Conservation (phyloP, 1,140 invertebrate genomes). For the Cydia splendana region DNA sequence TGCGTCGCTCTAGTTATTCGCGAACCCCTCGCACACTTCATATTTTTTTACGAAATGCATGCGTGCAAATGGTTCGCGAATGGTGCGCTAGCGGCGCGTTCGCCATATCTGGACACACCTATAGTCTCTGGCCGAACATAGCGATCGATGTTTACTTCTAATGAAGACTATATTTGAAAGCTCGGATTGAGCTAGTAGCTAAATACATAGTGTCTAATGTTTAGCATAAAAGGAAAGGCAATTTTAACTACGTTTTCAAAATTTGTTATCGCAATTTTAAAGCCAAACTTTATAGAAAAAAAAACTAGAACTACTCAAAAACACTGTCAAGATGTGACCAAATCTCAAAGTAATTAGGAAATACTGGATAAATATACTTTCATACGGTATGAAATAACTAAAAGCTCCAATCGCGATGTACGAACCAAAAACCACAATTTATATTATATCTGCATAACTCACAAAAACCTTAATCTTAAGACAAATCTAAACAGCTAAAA, state of each 20-base stretch:
- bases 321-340: neutral
- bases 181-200: neutral
- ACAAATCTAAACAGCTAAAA: neutral
- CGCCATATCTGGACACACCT: neutral
- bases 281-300: neutral
- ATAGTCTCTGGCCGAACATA: conserved; percentile 11
- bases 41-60: too few relatives aligned
- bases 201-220: neutral
- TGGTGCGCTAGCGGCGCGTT: neutral
- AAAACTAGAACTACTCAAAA: conserved; percentile 7
- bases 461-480: neutral
- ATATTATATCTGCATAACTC: neutral
- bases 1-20: too few relatives aligned
- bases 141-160: conserved; percentile 9
- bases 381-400: neutral
- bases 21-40: too few relatives aligned
- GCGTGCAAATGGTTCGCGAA: too few relatives aligned
- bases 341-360: neutral
- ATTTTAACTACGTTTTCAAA: neutral
- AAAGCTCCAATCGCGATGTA: neutral
- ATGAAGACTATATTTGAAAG: neutral
- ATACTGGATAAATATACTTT: neutral
- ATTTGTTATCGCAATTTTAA: neutral
- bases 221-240: conserved; percentile 10
- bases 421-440: conserved; percentile 4